These are phyloP conservation scores for Myoxocephalus aenaeus DNA, from an alignment of 2,797 vertebrate species.

Conservation along the genomic window DNA sequence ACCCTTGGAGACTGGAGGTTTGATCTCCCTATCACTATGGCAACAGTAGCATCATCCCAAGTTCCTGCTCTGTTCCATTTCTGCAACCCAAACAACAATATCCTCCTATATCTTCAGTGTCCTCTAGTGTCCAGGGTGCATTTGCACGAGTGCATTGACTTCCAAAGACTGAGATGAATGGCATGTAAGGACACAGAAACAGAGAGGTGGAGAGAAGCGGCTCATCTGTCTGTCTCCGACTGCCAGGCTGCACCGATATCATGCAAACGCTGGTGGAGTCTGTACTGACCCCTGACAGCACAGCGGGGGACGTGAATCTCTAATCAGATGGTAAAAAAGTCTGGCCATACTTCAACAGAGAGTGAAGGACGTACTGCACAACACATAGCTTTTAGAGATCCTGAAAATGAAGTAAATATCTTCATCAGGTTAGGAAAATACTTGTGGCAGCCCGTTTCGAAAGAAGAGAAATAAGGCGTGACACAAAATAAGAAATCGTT, in stretches of 20 bases:
- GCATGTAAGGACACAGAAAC: slow-evolving; percentile 54
- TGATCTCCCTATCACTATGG: slow-evolving; percentile 63
- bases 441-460: slow-evolving; percentile 15
- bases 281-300: slow-evolving; percentile 51
- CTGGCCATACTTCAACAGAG: slow-evolving; percentile 4
- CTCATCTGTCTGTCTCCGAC: slow-evolving; percentile 45
- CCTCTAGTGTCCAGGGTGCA: slow-evolving; percentile 37
- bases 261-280: slow-evolving; percentile 26
- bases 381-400: slow-evolving; percentile 15
- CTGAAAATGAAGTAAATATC: slow-evolving; percentile 25
- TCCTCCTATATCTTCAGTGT: slow-evolving; percentile 28
- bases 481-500: slow-evolving; percentile 13
- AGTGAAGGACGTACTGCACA: not conserved
- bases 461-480: slow-evolving; percentile 30
- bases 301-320: slow-evolving; percentile 36
- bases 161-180: slow-evolving; percentile 55
- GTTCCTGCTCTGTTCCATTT: slow-evolving; percentile 41
- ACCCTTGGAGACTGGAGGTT: slow-evolving; percentile 36
- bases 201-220: slow-evolving; percentile 45
- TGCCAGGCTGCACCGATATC: slow-evolving; percentile 50
- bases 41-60: slow-evolving; percentile 49
- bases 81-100: slow-evolving; percentile 37
- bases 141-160: slow-evolving; percentile 28
- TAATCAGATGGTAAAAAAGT: slow-evolving; percentile 55
- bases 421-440: slow-evolving; percentile 16